Base-by-base conservation (phyloP, 2,797 vertebrate genomes). In the Momotus momota region DNA sequence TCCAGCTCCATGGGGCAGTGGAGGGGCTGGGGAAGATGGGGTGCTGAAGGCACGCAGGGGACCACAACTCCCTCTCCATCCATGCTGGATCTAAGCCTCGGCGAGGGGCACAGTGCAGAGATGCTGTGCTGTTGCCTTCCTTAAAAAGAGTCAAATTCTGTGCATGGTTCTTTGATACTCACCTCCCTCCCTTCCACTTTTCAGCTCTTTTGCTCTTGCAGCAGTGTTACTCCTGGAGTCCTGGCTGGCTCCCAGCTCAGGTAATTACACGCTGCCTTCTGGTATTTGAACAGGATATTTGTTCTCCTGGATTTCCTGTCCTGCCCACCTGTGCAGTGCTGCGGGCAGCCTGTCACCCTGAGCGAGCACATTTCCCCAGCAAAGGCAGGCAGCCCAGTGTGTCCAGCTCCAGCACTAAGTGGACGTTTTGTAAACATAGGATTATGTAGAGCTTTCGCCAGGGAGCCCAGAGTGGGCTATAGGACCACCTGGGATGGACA, bases 191-290 rank as follows among this genome's bases (percentile, higher is more conserved):
- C 40, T 84, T 52, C 19, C 0, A 0, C 49, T 93, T 90, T 64
- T 67, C 75, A 43, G 57, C 72, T 43, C 26, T 83, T 86, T 29
- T 91, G 33, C 81, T 94, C 72, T 70, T 43, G 65, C 74, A 89
- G 79, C 60, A 52, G 40, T 31, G 8, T 67, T 60, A 29, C 67
- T 89, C 67, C 71, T 71, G 79, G 87, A 86, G 77, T 22, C 72
- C 79, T 96, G 96, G 89, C 93, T 74, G 87, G 75, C 77, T 94
- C 85, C 94, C 95, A 96, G 91, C 93, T 93, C 96, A 94, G 94
- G 95, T 92, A 89, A 91, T 95, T 80, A 89, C 84, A 86, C 0
- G 7, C 91, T 97, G 93, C 87, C 84, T 60, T 82, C 88, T n/a
- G 26, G 54, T 86, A 70, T 88, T 81, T 88, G 82, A 82, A 69